Evolutionary conservation across 2,797 vertebrate species (phyloP).

Genomic region (Xiphorhynchus erythropygius): DNA sequence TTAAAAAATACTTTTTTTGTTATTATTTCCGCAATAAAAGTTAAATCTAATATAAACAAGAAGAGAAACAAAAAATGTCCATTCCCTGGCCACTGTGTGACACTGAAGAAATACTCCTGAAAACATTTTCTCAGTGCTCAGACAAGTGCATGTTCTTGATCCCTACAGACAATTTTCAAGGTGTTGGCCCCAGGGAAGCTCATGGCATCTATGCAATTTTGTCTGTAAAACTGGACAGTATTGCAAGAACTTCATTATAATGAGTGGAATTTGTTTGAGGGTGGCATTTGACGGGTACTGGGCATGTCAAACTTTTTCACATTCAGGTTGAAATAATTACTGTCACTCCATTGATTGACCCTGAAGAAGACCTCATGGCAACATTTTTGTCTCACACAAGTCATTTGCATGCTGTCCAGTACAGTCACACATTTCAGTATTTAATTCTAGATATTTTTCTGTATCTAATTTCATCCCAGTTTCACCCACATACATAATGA

Average conservation of each 20-base stretch:
- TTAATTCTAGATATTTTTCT: background rate
- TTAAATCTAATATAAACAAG: background rate
- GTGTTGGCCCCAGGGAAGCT: background rate
- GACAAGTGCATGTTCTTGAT: background rate
- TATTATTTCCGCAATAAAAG: background rate
- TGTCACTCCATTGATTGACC: background rate
- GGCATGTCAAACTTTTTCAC: background rate
- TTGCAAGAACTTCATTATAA: background rate
- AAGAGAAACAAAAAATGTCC: background rate
- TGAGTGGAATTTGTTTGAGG: background rate
- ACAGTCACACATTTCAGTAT: background rate
- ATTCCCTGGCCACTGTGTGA: background rate
- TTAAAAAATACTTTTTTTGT: background rate
- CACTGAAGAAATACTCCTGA: background rate
- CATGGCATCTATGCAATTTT: background rate
- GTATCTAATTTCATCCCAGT: background rate
- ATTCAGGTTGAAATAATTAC: background rate
- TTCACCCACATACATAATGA: background rate
- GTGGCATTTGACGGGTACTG: background rate
- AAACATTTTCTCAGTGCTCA: background rate
- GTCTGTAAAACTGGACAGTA: background rate
- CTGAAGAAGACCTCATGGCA: background rate
- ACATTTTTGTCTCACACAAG: rapidly evolving
- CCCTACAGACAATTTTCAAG: background rate
- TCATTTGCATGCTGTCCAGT: background rate